Conservation (phyloP, 2,113 vertebrate genomes). For the Picathartes gymnocephalus region DNA sequence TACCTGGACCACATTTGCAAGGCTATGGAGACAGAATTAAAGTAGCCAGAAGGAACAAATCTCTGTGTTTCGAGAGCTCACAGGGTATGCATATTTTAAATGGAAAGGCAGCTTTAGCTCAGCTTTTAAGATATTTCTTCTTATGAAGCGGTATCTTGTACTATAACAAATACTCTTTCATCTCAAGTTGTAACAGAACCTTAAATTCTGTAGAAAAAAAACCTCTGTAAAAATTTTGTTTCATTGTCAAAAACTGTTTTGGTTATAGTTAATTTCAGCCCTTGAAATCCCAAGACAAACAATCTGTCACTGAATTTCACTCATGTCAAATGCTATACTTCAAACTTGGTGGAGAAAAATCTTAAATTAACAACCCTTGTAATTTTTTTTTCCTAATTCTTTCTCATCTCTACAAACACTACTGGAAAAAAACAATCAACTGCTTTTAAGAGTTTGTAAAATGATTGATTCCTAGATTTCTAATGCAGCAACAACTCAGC, state of each 20-base stretch:
- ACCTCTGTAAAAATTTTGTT: not conserved
- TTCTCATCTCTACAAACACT: not conserved
- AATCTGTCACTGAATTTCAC: not conserved
- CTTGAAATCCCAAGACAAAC: not conserved
- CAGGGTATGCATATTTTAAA: not conserved
- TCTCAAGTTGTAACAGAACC: not conserved
- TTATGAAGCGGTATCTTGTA: not conserved
- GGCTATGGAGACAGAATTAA: not conserved
- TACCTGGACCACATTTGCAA: not conserved
- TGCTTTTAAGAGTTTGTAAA: conserved; percentile 26
- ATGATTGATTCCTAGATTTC: conserved; percentile 15
- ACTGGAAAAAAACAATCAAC: not conserved
- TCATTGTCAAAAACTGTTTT: not conserved
- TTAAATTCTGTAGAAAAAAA: not conserved
- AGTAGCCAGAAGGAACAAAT: not conserved
- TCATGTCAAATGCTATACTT: not conserved
- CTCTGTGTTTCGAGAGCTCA: not conserved
- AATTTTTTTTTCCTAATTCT: not conserved
- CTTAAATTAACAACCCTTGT: not conserved
- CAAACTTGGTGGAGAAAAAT: not conserved
- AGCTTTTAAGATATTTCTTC: not conserved
- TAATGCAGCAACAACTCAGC: conserved; percentile 11
- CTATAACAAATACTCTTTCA: not conserved
- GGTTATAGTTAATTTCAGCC: not conserved
- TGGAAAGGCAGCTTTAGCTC: not conserved